A percentile compares a stretch with the other conserved stretches of the same genome.
Conservation (phyloP, 1,140 invertebrate species). For the Anagrus nilaparvatae region DNA sequence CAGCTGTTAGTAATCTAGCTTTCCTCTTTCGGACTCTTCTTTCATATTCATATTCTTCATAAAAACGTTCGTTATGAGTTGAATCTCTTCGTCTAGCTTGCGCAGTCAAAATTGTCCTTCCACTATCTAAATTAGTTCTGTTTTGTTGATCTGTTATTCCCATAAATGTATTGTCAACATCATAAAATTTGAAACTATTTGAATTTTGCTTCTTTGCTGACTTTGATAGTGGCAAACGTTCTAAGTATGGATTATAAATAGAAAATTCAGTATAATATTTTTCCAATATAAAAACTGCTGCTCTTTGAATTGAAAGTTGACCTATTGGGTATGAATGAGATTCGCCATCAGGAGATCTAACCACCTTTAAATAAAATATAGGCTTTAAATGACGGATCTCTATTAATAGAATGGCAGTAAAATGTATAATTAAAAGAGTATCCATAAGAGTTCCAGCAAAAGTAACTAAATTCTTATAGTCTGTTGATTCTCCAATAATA, state of each 20-base stretch:
- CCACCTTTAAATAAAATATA: slow-evolving; percentile 81
- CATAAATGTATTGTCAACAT: slow-evolving; percentile 83
- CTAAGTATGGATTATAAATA: slow-evolving; percentile 93
- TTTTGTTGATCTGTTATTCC: slow-evolving; percentile 46
- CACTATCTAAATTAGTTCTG: slow-evolving; percentile 46
- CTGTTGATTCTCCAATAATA: slow-evolving; percentile 63
- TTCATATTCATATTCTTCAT: slow-evolving; percentile 96
- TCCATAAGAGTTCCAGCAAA: slow-evolving; percentile 87
- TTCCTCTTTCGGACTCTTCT: slow-evolving; percentile 81
- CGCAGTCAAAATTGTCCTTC: slow-evolving; percentile 57
- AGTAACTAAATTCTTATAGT: slow-evolving; percentile 76
- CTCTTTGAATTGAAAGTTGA: slow-evolving; percentile 87
- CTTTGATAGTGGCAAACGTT: slow-evolving; percentile 78
- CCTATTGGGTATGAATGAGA: slow-evolving; percentile 79
- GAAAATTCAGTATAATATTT: slow-evolving; percentile 88
- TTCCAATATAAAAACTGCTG: slow-evolving; percentile 87
- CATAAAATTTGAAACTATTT: slow-evolving; percentile 88
- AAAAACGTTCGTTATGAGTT: slow-evolving; percentile 93
- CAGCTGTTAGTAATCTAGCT: slow-evolving; percentile 79
- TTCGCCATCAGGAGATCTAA: slow-evolving; percentile 89
- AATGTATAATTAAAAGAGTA: slow-evolving; percentile 90
- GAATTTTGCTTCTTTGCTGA: slow-evolving; percentile 60
- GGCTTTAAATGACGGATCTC: slow-evolving; percentile 86
- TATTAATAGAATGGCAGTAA: slow-evolving; percentile 83
- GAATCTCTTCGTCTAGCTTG: slow-evolving; percentile 70